Evolutionary conservation across 92 coral and sea anemone genomes (phyloP).

Genomic region (Palythoa caribaeorum): DNA sequence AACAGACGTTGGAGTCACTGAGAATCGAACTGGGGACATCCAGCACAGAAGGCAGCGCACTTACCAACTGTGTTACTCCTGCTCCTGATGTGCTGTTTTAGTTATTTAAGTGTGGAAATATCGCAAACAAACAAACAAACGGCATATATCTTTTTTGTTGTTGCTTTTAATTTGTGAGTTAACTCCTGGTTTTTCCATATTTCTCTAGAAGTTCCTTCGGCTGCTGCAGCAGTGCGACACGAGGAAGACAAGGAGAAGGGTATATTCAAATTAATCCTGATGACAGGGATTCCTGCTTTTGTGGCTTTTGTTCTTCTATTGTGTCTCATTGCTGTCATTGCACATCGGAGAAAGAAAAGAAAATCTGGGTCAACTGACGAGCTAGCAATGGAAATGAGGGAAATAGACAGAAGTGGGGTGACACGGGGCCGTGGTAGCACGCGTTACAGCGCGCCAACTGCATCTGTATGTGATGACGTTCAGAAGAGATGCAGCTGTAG

Average conservation of each 20-base stretch:
- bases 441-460: conserved; percentile 30
- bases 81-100: too few relatives aligned
- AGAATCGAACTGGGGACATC: too few relatives aligned
- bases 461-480: conserved; percentile 21
- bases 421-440: conserved; percentile 52
- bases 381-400: conserved; percentile 10
- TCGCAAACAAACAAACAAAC: too few relatives aligned
- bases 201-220: not conserved
- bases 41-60: too few relatives aligned
- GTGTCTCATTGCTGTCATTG: conserved; percentile 21
- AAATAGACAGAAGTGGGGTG: conserved; percentile 14
- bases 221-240: conserved; percentile 32
- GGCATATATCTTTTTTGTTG: too few relatives aligned
- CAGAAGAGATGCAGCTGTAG: conserved; percentile 38
- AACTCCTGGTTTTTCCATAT: not conserved
- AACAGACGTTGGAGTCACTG: too few relatives aligned
- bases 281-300: conserved; percentile 45
- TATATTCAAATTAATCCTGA: conserved; percentile 34
- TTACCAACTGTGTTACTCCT: too few relatives aligned
- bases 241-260: conserved; percentile 7
- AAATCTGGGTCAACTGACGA: conserved; percentile 2
- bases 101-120: too few relatives aligned
- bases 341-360: conserved; percentile 32
- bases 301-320: conserved; percentile 28
- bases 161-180: too few relatives aligned